Evolutionary conservation across 2,888 invertebrate genomes (phyloP).

Genomic region (Odontocolon sp.): DNA sequence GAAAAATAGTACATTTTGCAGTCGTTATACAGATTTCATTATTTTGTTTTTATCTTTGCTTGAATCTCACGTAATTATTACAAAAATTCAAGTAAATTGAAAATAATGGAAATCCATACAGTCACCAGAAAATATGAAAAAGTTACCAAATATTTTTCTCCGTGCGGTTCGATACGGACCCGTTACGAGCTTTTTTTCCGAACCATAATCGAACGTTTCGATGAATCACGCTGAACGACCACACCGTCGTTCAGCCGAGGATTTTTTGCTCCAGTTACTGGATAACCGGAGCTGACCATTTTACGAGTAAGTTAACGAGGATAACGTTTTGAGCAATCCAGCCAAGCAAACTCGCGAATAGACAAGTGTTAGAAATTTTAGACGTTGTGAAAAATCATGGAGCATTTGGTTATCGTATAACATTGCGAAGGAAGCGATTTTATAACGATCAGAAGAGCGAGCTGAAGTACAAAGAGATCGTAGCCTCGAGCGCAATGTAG

Average conservation of each 20-base stretch:
- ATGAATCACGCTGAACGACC: constrained; percentile 14
- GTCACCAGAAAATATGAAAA: no score
- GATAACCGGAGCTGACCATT: not conserved
- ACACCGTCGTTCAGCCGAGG: constrained; percentile 26
- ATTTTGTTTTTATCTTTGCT: no score
- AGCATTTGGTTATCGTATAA: not conserved
- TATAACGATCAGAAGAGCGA: not conserved
- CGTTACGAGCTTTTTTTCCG: constrained; percentile 32
- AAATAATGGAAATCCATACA: no score
- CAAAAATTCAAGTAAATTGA: no score
- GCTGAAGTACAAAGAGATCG: not conserved
- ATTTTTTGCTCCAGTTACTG: not conserved
- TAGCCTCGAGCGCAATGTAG: not conserved
- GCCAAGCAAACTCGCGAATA: not conserved
- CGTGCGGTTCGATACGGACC: constrained; percentile 1
- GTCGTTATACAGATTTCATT: no score
- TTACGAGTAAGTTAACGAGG: constrained; percentile 1
- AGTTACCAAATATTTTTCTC: not conserved
- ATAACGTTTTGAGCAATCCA: not conserved
- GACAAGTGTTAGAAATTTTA: constrained; percentile 4
- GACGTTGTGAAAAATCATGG: not conserved
- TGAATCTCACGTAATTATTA: no score
- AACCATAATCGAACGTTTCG: not conserved
- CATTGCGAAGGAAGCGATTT: constrained; percentile 1
- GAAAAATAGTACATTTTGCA: no score